phyloP scores from a whole-genome alignment of 1,140 invertebrate genomes.

The Trachelipus rathkii region DNA sequence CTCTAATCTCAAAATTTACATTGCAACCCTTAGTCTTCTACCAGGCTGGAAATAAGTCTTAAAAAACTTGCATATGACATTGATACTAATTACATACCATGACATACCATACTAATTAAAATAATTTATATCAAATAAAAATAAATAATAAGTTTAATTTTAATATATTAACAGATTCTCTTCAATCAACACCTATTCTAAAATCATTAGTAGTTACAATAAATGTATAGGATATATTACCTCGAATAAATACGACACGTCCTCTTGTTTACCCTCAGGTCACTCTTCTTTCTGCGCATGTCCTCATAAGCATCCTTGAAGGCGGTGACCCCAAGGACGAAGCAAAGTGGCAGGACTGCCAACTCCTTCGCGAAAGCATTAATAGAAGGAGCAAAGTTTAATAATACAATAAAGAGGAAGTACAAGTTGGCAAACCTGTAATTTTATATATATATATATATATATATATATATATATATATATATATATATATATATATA shows the following conservation, averaged over 20 bases:
- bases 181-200: slow-evolving; percentile 8
- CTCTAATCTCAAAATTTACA: no score
- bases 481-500: slow-evolving; percentile 7
- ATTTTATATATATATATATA: background rate
- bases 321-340: slow-evolving; percentile 93
- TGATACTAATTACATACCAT: no score
- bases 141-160: background rate
- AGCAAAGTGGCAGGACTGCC: slow-evolving; percentile 87
- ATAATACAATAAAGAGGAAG: slow-evolving; percentile 92
- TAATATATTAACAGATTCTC: background rate
- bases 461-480: background rate
- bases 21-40: no score
- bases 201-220: background rate
- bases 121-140: background rate
- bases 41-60: no score
- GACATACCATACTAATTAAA: background rate
- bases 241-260: slow-evolving; percentile 84
- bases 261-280: slow-evolving; percentile 88
- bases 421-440: slow-evolving; percentile 86
- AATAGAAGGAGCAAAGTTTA: slow-evolving; percentile 90
- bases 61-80: no score
- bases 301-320: slow-evolving; percentile 97
- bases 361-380: slow-evolving; percentile 96
- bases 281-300: slow-evolving; percentile 77
- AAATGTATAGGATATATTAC: no score